phyloP scores from a whole-genome alignment of 2,888 invertebrate genomes.

The Acrobasis consociella region DNA sequence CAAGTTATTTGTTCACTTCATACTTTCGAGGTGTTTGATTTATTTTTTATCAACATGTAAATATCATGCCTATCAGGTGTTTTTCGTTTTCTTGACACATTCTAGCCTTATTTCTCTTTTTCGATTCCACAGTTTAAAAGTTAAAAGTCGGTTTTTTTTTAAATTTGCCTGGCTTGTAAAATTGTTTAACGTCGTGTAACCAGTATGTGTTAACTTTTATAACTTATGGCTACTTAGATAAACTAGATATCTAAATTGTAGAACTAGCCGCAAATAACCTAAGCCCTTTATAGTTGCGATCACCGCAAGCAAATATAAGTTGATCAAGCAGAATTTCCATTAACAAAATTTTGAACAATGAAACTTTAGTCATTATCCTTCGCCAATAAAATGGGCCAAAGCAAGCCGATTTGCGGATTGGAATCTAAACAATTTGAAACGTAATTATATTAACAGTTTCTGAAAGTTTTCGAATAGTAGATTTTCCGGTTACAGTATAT shows the following conservation, averaged over 20 bases:
- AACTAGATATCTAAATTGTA: background rate
- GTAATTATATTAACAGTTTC: background rate
- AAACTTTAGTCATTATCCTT: slow-evolving; percentile 1
- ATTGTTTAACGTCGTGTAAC: too few species aligned
- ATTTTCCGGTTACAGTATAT: too few species aligned
- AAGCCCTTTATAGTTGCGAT: background rate
- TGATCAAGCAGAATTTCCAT: background rate
- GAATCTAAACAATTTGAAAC: background rate
- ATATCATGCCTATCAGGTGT: too few species aligned
- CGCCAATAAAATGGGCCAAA: slow-evolving; percentile 1
- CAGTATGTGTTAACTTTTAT: too few species aligned
- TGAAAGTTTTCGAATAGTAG: background rate
- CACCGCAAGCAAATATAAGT: slow-evolving; percentile 1
- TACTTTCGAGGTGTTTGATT: background rate
- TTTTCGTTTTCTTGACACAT: too few species aligned
- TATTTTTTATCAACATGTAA: too few species aligned
- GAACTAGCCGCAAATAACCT: background rate
- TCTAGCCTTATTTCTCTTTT: too few species aligned
- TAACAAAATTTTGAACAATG: background rate
- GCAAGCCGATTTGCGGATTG: slow-evolving; percentile 1
- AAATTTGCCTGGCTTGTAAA: too few species aligned
- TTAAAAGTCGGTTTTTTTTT: too few species aligned
- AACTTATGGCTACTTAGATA: too few species aligned
- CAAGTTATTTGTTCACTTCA: background rate
- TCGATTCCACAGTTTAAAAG: too few species aligned